Evolutionary conservation across 1,140 invertebrate genomes (phyloP), one percentile per base, ranked within the genome.

Genomic region (Drosophila hydei): DNA sequence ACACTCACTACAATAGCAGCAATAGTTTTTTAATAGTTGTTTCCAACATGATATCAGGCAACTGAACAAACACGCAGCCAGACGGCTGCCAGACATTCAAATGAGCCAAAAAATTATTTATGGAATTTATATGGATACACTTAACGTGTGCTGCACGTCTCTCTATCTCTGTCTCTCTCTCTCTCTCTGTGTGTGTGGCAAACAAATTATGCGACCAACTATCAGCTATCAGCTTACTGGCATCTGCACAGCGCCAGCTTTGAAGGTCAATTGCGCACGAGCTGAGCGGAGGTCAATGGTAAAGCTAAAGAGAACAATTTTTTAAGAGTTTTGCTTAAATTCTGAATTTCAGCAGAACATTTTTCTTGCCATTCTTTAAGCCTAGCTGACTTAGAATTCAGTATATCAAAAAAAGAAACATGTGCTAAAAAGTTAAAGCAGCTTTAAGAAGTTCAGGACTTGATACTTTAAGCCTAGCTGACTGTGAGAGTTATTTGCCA

Each of bases 31-130:
- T 6, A 45, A 68, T 50, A 70, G 51, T 47, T 30, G 38, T n/a
- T 25, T 11, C 9, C 52, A 38, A 38, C 42, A 50, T 56, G 23
- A 69, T 75, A 56, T 47, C 60, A 79, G 73, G 61, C 68, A 65
- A 70, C 47, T 54, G 43, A 27, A 21, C 67, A 38, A 56, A 73
- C 63, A 78, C 68, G 62, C 51, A 69, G 42, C 42, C 77, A 79
- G 77, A 75, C 77, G 51, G 48, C 42, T 48, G 59, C 61, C 77
- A 80, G 77, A 75, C 79, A 81, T 84, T 84, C 48, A 87, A 87
- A 87, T 87, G 60, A 80, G 69, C 52, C 69, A 76, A 79, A 12
- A 55, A 50, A 85, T 33, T 79, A 85, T 84, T 80, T 85, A 87
- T 87, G 59, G 77, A 71, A 65, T 62, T 70, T 52, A 73, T 47